A percentile compares a stretch with the other conserved stretches of the same genome.
Conservation (phyloP, 2,113 vertebrate species). For the Oreocharis arfaki region DNA sequence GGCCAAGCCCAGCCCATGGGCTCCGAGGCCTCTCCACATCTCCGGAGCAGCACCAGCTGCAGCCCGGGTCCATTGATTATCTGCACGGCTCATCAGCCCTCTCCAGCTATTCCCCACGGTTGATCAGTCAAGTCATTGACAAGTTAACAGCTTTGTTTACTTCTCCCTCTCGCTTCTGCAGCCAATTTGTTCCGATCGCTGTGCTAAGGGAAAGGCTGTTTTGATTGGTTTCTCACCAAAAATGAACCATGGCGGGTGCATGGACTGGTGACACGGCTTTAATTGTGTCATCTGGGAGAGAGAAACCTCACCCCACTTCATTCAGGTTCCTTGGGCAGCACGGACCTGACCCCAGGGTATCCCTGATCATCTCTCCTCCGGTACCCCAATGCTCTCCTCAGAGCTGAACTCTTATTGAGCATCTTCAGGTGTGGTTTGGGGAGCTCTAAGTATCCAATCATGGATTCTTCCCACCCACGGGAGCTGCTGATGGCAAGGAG, state of each 20-base stretch:
- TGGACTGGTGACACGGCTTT: not conserved
- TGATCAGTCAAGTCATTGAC: conserved; percentile 28
- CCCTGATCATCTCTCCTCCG: not conserved
- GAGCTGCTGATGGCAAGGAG: not conserved
- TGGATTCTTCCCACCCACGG: not conserved
- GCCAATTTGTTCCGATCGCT: not conserved
- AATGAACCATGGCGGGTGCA: not conserved
- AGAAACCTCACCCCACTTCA: not conserved
- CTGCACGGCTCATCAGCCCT: not conserved
- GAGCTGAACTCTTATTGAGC: not conserved
- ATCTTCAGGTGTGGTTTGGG: not conserved
- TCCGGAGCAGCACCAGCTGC: not conserved
- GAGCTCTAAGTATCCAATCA: not conserved
- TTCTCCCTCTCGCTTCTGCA: not conserved
- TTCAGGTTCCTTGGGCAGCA: not conserved
- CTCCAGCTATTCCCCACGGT: not conserved
- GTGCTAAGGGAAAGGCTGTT: not conserved
- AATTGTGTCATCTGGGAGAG: not conserved
- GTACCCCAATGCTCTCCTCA: rapidly evolving
- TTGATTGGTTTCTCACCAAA: not conserved
- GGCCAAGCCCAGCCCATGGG: not conserved
- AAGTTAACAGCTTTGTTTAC: conserved; percentile 44
- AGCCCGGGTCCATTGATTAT: not conserved
- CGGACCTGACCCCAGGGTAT: not conserved
- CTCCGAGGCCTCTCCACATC: rapidly evolving